Base-by-base conservation (phyloP, 2,797 vertebrate species). In the Podargus strigoides region DNA sequence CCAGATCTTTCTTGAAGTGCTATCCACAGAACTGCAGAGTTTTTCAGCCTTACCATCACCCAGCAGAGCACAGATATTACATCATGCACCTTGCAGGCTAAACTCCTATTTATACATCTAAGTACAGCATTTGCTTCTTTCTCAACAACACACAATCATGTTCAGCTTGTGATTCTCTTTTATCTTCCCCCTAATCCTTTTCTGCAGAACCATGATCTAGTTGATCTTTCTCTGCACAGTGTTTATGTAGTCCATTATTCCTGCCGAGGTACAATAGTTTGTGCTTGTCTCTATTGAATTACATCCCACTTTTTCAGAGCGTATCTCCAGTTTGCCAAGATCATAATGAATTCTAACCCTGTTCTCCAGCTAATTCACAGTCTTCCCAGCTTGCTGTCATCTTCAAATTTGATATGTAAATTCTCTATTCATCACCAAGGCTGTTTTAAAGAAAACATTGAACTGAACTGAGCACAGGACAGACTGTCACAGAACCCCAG, bases 51-150 rank as follows among this genome's bases (percentile, higher is more conserved):
- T 69, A 50, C 85, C n/a, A n/a, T n/a, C n/a, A n/a, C n/a, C n/a
- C 77, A 88, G 73, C 50, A 93, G 49, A 94, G 58, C 62, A 89
- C 36, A 91, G n/a, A n/a, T n/a, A n/a, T n/a, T n/a, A n/a, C n/a
- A n/a, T n/a, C n/a, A n/a, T n/a, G n/a, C n/a, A n/a, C 93, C 93
- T 96, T 79, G 90, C 88, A 95, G 85, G 91, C 90, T 96, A 72
- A 94, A 90, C 55, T 95, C 87, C 93, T 95, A 88, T 94, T 95
- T 95, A 95, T 95, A 93, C 28, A 47, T 42, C 59, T 69, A 80
- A 95, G 59, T 81, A 91, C 58, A 96, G 74, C 91, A 73, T 90
- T 96, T 82, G 69, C 80, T 47, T 90, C 80, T 81, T 91, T 91
- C 83, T 86, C 85, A 93, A 86, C 77, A 95, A 88, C 44, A 90